Evolutionary conservation across 2,888 invertebrate species (phyloP), one percentile per base, ranked within the genome.

Genomic region (Drosophila yooni): DNA sequence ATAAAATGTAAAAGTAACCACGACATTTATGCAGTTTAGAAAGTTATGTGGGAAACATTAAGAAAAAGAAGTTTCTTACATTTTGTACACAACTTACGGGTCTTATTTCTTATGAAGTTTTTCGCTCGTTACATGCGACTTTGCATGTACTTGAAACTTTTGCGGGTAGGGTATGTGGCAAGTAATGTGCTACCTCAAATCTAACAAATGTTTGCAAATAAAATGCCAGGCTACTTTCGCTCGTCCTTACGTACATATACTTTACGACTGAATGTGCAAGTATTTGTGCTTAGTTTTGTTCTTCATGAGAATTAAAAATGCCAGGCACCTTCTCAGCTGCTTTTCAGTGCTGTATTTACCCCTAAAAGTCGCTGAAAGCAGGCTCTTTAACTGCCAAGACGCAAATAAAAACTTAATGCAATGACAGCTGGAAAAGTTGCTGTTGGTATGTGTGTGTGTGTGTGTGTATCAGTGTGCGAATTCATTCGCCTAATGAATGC

Each of bases 401-500:
- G 53, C 33, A 63, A 71, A 81, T 81, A 76, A 76, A 66, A 77
- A 56, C 33, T 65, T 53, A 81, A 81, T 77, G 78, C 77, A 78
- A 56, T 70, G 58, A 36, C 53, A 21, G 48, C 46, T 36, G 50
- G 43, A 43, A n/a, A 43, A 43, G 43, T n/a, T n/a, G n/a, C 6
- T 25, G 46, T 46, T 46, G 21, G 8, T 38, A 18, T 18, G 18
- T 38, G 18, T 38, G 21, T 36, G 36, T 18, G 18, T 36, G 36
- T 6, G 8, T 38, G 2, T 46, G 21, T 46, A 8, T 8, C 25
- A 15, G 46, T 46, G 74, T 80, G 79, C 56, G 63, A 79, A 89
- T 88, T 86, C 83, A 88, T 85, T 90, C 87, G 74, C 69, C 84
- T 88, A 85, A 85, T 90, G 89, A 90, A 85, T 85, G 89, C 76